Evolutionary conservation across 1,140 invertebrate genomes (phyloP).

Genomic region (Oppia nitens): DNA sequence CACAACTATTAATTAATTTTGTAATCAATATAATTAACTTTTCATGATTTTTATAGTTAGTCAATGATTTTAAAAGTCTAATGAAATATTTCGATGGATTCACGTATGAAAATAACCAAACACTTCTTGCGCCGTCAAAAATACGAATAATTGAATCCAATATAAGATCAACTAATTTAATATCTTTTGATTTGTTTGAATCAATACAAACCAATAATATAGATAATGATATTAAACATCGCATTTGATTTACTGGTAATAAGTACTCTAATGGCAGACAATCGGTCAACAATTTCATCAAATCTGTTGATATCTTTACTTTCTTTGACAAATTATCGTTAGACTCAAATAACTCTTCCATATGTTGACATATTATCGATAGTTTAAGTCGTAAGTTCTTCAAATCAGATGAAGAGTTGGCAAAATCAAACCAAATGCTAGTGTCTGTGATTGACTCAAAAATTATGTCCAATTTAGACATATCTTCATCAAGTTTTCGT

Average conservation of each 20-base stretch:
- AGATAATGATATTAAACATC: slow-evolving; percentile 13
- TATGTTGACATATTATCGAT: no score
- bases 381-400: not conserved
- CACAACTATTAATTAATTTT: not conserved
- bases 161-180: not conserved
- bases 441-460: not conserved
- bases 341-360: no score
- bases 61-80: not conserved
- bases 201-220: slow-evolving; percentile 8
- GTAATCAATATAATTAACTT: not conserved
- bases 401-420: not conserved
- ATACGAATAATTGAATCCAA: slow-evolving; percentile 1
- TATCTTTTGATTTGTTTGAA: not conserved
- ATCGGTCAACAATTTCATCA: not conserved
- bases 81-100: slow-evolving; percentile 4
- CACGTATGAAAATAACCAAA: slow-evolving; percentile 17
- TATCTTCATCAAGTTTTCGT: not conserved
- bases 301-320: not conserved
- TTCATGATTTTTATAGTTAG: not conserved
- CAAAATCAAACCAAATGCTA: not conserved
- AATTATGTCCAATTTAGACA: not conserved
- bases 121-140: slow-evolving; percentile 14
- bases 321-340: not conserved
- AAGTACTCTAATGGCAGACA: slow-evolving; percentile 15
- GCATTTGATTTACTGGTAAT: slow-evolving; percentile 16